phyloP scores from a whole-genome alignment of 1,140 invertebrate genomes.

The Notospermus geniculatus region DNA sequence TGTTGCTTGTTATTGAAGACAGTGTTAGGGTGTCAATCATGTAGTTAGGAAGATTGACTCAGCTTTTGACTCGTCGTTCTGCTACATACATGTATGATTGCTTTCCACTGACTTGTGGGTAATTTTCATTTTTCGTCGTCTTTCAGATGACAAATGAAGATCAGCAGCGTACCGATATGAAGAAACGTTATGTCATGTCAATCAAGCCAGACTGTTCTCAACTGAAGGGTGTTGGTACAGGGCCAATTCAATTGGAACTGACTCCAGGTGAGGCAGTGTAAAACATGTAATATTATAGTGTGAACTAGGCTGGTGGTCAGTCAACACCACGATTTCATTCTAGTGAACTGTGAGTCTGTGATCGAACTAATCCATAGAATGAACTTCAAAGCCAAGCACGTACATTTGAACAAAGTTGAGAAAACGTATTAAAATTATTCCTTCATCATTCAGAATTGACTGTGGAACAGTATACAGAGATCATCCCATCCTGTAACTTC shows the following conservation, averaged over 20 bases:
- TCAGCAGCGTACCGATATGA: constrained; percentile 49
- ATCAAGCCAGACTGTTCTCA: constrained; percentile 45
- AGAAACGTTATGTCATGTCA: constrained; percentile 48
- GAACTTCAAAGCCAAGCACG: too few relatives aligned
- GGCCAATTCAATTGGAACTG: constrained; percentile 83
- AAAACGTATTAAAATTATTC: background rate
- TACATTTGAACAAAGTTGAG: too few relatives aligned
- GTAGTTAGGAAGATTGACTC: too few relatives aligned
- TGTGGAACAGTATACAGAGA: constrained; percentile 68
- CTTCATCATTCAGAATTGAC: background rate
- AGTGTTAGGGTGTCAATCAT: too few relatives aligned
- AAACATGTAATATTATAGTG: background rate
- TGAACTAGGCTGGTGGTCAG: constrained; percentile 39
- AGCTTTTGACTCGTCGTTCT: too few relatives aligned
- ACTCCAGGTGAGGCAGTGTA: constrained; percentile 67
- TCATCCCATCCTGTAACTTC: constrained; percentile 84
- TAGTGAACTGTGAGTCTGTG: too few relatives aligned
- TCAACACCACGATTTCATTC: too few relatives aligned
- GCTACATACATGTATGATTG: too few relatives aligned
- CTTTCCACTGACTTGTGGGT: too few relatives aligned
- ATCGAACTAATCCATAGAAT: too few relatives aligned
- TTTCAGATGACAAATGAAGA: constrained; percentile 49
- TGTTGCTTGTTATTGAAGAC: too few relatives aligned
- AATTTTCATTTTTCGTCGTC: background rate
- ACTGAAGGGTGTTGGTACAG: constrained; percentile 78